Base-by-base conservation (phyloP, 2,797 vertebrate genomes). In the Tenualosa ilisha region DNA sequence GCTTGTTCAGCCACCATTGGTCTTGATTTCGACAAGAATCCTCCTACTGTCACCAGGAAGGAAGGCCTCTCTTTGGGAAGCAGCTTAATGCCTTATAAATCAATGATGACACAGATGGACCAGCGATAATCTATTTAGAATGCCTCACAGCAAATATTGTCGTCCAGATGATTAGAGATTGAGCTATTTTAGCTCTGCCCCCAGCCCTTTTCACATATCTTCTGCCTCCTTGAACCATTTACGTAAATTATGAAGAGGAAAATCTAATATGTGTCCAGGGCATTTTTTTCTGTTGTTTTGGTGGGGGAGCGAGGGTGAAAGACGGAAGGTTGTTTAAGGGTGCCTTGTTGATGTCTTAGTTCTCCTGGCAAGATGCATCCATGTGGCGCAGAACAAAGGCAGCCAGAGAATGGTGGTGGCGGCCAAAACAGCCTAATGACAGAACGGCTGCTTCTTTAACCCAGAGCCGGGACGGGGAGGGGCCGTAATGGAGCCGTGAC, bases 61-160 rank as follows among this genome's bases (percentile, higher is more conserved):
- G 91, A 86, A 94, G 92, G 93, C 92, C 93, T 91, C 93, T 92
- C 91, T 93, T 95, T 94, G 93, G 94, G 93, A 96, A 97, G 97
- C 97, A 96, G 97, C 97, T 98, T 98, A 99, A 97, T 97, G 97
- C 97, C 97, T 98, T 98, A 99, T 99, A 98, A 99, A 99, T 99
- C 98, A 99, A 98, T 99, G 97, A 98, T 98, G 97, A 98, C 97
- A 98, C 98, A 99, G 98, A 99, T 99, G 98, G 98, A 99, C 98
- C 95, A 97, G 97, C 97, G 97, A 99, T 99, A 98, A 99, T 99
- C 98, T 99, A 99, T 99, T 99, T 99, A 98, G 97, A 98, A 99
- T 98, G 98, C 97, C 98, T 98, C 97, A 97, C 98, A 99, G 98
- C 98, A 98, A 99, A 99, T 98, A 98, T 98, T 98, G 97, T 97